Evolutionary conservation across 2,113 vertebrate genomes (phyloP).

Genomic region (Geococcyx californianus): DNA sequence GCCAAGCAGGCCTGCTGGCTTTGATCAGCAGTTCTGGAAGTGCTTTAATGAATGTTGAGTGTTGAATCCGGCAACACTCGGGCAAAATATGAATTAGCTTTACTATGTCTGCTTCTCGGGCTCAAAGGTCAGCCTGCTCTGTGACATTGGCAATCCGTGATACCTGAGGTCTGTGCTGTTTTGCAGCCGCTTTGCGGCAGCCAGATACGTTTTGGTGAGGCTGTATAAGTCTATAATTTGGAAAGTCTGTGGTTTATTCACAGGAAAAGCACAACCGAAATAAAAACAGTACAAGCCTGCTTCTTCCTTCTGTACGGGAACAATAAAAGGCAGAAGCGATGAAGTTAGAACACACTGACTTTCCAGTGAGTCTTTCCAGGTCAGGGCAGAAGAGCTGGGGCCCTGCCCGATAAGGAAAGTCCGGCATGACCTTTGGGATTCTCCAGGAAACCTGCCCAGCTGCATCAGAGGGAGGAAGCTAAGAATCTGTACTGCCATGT

Average conservation of each 20-base stretch:
- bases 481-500: background rate
- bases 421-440: background rate
- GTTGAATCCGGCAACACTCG: conserved; percentile 13
- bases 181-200: background rate
- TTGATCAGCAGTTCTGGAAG: conserved; percentile 32
- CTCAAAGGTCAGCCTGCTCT: background rate
- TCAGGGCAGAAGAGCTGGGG: background rate
- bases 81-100: background rate
- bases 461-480: background rate
- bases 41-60: conserved; percentile 16
- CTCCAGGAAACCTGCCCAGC: background rate
- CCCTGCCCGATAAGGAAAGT: rapidly evolving
- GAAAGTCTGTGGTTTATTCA: background rate
- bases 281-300: background rate
- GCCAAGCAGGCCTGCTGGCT: conserved; percentile 8
- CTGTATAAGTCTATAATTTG: background rate
- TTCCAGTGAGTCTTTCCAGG: background rate
- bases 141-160: background rate
- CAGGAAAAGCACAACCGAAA: background rate
- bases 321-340: background rate
- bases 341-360: background rate
- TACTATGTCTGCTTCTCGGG: background rate
- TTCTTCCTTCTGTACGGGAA: background rate
- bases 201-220: background rate
- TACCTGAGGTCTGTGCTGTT: background rate